phyloP scores from a whole-genome alignment of 2,113 vertebrate species.

The Morone chrysops region DNA sequence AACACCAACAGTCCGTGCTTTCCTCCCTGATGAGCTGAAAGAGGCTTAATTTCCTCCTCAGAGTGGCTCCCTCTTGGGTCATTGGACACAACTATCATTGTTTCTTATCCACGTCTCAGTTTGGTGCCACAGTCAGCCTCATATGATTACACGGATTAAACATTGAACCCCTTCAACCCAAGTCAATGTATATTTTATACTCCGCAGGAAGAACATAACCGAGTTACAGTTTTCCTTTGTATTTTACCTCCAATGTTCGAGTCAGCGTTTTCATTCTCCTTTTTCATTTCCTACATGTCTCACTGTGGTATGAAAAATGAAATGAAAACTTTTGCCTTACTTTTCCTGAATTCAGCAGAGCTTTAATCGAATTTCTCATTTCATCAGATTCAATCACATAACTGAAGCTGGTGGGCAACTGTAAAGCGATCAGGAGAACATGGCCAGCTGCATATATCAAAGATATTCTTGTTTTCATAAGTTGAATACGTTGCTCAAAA shows the following conservation, averaged over 20 bases:
- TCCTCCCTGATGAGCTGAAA: slow-evolving; percentile 29
- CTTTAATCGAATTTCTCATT: slow-evolving; percentile 79
- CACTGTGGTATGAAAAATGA: slow-evolving; percentile 44
- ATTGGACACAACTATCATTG: slow-evolving; percentile 47
- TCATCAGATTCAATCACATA: slow-evolving; percentile 71
- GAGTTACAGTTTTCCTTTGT: slow-evolving; percentile 34
- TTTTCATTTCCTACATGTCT: slow-evolving; percentile 64
- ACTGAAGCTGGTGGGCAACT: slow-evolving; percentile 69
- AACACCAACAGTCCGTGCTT: slow-evolving; percentile 11
- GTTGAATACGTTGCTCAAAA: slow-evolving; percentile 87
- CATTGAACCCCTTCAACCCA: slow-evolving; percentile 14
- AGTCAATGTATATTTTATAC: slow-evolving; percentile 50
- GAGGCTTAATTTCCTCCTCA: slow-evolving; percentile 33
- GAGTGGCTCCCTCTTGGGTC: slow-evolving; percentile 43
- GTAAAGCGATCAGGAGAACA: slow-evolving; percentile 68
- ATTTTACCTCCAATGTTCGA: slow-evolving; percentile 20
- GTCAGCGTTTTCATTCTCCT: slow-evolving; percentile 48
- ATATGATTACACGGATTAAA: slow-evolving; percentile 30
- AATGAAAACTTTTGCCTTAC: slow-evolving; percentile 52
- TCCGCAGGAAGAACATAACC: slow-evolving; percentile 28
- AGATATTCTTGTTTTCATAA: slow-evolving; percentile 69
- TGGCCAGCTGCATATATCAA: slow-evolving; percentile 53
- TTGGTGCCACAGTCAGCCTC: slow-evolving; percentile 27
- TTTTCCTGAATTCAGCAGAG: slow-evolving; percentile 65
- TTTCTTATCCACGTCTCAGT: slow-evolving; percentile 44